Base-by-base conservation (phyloP, 35 echinoderm and acorn worm species). In the Amphiura filiformis region DNA sequence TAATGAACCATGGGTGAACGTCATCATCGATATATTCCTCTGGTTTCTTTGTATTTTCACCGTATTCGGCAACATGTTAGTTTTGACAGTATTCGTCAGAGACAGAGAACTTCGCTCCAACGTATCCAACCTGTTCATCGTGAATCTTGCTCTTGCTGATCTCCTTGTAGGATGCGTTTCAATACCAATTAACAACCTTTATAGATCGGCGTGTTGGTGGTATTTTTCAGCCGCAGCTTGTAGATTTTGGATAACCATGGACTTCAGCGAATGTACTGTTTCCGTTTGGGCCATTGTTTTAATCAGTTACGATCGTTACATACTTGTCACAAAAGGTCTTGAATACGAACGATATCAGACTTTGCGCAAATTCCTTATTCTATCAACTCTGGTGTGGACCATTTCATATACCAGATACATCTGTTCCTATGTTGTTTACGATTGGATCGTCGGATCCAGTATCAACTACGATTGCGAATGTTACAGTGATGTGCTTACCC, bases 301-400 rank as follows among this genome's bases (percentile, higher is more conserved):
- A 37, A 91, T 91, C 42, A 91, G 90, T 82, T 80, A 87, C n/a
- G 90, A 86, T 64, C 82, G 90, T 0, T 86, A 76, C 38, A 38
- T 86, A 31, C 84, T 91, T 17, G 35, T 91, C 34, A 80, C 76
- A 23, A 56, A 80, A 31, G 84, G 85, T 32, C 39, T 61, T 0
- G 32, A 70, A 2, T 91, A 91, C 34, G 41, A 75, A 0, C 64
- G 13, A 22, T 42, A 39, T 0, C 84, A 85, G 84, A 86, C 90
- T 75, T 39, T 40, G 18, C 49, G 35, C 34, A 49, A 47, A 76
- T 84, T 75, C 20, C 30, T 35, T 1, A 65, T 79, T 35, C 31
- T 34, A 34, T 76, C 38, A 41, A n/a, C 20, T 44, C 4, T 76
- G 0, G 3, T 80, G 38, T 91, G 76, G 75, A 56, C 44, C 36